phyloP scores from a whole-genome alignment of 1,140 invertebrate genomes.

The Pristionchus pacificus region DNA sequence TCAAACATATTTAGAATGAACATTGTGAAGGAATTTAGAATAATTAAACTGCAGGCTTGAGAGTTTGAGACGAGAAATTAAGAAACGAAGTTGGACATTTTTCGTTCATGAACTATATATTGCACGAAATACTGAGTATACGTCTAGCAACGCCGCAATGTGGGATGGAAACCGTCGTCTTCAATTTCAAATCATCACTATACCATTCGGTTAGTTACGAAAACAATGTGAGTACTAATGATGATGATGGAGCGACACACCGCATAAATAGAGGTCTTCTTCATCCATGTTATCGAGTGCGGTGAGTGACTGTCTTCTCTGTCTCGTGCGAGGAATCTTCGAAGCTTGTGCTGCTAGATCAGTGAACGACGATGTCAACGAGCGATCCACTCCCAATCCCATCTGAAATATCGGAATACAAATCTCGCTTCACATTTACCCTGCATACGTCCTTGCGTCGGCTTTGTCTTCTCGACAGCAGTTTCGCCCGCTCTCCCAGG shows the following conservation, averaged over 20 bases:
- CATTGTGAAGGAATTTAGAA: no score
- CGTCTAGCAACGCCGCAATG: no score
- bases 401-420: not conserved
- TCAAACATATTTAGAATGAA: no score
- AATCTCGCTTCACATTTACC: not conserved
- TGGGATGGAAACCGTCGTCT: no score
- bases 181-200: no score
- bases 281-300: not conserved
- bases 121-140: no score
- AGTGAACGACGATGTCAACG: constrained; percentile 51
- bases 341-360: constrained; percentile 55
- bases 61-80: no score
- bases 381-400: not conserved
- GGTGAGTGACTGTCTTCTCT: constrained; percentile 6
- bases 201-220: no score
- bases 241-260: not conserved
- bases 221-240: no score
- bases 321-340: constrained; percentile 39
- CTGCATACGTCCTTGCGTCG: constrained; percentile 9
- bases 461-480: constrained; percentile 19
- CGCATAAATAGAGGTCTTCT: not conserved
- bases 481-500: constrained; percentile 34
- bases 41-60: no score
- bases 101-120: no score
- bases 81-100: no score